Percentiles rank a stretch among this genome's conserved stretches.
These are phyloP conservation scores for Myiozetetes cayanensis DNA, from an alignment of 2,113 vertebrate species.

Conservation along the genomic window DNA sequence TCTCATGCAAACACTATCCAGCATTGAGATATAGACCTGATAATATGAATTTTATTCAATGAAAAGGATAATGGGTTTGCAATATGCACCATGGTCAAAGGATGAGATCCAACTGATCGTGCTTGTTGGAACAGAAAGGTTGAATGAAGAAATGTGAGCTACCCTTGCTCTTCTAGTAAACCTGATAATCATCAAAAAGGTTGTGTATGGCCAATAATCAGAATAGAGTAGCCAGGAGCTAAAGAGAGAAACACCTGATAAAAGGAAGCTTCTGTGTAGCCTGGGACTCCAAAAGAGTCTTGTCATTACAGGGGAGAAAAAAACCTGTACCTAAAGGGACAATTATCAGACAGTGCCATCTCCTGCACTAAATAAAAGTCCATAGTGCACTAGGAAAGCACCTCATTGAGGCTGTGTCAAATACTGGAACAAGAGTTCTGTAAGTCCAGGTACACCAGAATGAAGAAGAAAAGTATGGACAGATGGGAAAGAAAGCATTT, in stretches of 20 bases:
- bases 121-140: not conserved
- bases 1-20: not conserved
- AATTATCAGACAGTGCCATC: not conserved
- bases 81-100: not conserved
- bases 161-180: not conserved
- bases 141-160: not conserved
- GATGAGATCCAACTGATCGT: not conserved
- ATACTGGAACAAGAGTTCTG: not conserved
- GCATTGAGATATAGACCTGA: not conserved
- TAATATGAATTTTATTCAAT: not conserved
- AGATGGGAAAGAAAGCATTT: not conserved
- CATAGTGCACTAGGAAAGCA: not conserved
- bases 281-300: not conserved
- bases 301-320: not conserved
- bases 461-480: not conserved
- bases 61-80: not conserved
- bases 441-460: not conserved
- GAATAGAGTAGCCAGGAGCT: not conserved
- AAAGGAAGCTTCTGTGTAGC: not conserved
- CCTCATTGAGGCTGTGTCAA: not conserved
- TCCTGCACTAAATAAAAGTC: not conserved
- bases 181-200: not conserved
- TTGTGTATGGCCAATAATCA: not conserved
- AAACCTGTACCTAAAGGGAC: not conserved
- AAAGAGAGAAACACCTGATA: not conserved